Evolutionary conservation across 2,797 vertebrate genomes (phyloP).

Genomic region (Psittacula echo): DNA sequence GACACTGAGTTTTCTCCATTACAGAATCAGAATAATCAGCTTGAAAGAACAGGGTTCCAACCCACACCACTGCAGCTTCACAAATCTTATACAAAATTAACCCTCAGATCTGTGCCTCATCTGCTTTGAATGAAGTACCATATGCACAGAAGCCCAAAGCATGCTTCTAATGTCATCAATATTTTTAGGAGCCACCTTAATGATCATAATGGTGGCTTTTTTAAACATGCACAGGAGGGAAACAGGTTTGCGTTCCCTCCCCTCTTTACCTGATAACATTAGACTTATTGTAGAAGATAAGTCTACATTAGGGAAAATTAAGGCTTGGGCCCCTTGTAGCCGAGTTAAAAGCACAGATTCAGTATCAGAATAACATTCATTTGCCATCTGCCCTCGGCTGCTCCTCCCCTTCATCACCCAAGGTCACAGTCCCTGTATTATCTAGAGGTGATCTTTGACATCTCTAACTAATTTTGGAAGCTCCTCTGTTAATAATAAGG

Average conservation of each 20-base stretch:
- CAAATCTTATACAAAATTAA: background rate
- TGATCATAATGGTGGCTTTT: background rate
- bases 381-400: constrained; percentile 72
- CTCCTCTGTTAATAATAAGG: constrained; percentile 68
- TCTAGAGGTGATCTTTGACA: constrained; percentile 64
- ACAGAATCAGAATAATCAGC: background rate
- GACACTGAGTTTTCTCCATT: background rate
- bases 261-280: constrained; percentile 3
- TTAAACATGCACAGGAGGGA: background rate
- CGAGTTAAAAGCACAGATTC: constrained; percentile 56
- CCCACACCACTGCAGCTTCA: background rate
- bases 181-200: constrained; percentile 10
- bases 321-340: background rate
- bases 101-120: background rate
- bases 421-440: constrained; percentile 60
- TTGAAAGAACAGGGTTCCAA: background rate
- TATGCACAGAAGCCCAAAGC: background rate
- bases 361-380: constrained; percentile 29
- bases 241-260: background rate
- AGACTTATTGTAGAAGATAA: background rate
- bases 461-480: constrained; percentile 64
- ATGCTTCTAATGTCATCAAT: background rate
- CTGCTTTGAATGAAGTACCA: background rate
- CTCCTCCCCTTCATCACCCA: constrained; percentile 30
- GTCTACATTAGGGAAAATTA: constrained; percentile 43